Evolutionary conservation across 1,140 invertebrate genomes (phyloP), one percentile per base, ranked within the genome.

Genomic region (Anastatus disparis): DNA sequence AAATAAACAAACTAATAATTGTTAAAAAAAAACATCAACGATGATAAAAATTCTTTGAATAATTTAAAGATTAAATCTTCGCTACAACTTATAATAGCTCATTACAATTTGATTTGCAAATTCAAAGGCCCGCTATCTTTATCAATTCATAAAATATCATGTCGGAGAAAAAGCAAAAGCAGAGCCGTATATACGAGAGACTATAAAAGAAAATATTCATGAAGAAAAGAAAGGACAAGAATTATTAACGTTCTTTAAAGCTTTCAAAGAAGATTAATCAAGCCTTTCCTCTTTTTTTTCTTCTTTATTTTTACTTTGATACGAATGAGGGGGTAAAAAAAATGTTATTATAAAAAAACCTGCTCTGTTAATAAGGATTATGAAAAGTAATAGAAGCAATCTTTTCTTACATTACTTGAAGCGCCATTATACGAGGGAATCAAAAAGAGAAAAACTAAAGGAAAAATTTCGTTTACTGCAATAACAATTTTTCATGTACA

Each of bases 131-230:
- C n/a, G n/a, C n/a, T n/a, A n/a, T n/a, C n/a, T n/a, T n/a, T n/a
- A n/a, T n/a, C n/a, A n/a, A n/a, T n/a, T n/a, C n/a, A n/a, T n/a
- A 40, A 13, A 40, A 13, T n/a, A n/a, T n/a, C 7, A 3, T 8
- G 38, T 40, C 38, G 44, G 20, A 48, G n/a, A 20, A 35, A 56
- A 56, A 40, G 55, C 17, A 13, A 58, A 58, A 58, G 38, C 29
- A 58, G 38, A 13, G 10, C 4, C 10, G 31, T 35, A 35, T 35
- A 6, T 35, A 35, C 10, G 15, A 44, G 26, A 12, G 35, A 40
- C 31, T 55, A 55, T 13, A 24, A 24, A 38, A 24, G 55, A 58
- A n/a, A 58, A 58, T 58, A 58, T 42, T 58, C 55, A 42, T 58
- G 31, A 58, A 58, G 29, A 2, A 3, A 0, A n/a, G 44, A 48